phyloP scores from a whole-genome alignment of 2,797 vertebrate genomes.

The Xenopus petersii region DNA sequence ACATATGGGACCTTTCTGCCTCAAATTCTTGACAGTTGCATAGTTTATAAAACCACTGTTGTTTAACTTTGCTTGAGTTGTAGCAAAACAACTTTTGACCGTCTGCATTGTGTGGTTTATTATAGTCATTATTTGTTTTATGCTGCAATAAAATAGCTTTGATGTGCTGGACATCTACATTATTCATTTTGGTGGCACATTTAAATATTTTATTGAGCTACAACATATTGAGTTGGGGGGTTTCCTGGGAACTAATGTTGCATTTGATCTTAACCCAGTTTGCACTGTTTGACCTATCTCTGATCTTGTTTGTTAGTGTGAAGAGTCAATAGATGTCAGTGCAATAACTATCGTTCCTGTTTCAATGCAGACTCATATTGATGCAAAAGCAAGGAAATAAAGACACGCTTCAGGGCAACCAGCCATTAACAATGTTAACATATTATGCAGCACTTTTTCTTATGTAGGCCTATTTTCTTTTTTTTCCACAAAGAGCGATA shows the following conservation, averaged over 20 bases:
- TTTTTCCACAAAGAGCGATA: not conserved
- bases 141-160: no score
- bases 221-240: no score
- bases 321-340: constrained; percentile 46
- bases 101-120: no score
- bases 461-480: constrained; percentile 3
- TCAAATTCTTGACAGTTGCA: no score
- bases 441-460: constrained; percentile 8
- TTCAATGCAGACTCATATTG: constrained; percentile 40
- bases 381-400: constrained; percentile 38
- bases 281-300: constrained; percentile 41
- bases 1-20: no score
- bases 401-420: constrained; percentile 32
- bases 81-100: no score
- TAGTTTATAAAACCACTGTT: no score
- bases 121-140: no score
- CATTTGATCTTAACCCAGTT: constrained; percentile 35
- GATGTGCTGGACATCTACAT: no score
- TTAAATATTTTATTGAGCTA: no score
- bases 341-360: constrained; percentile 42
- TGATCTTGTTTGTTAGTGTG: constrained; percentile 38
- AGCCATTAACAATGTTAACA: constrained; percentile 27
- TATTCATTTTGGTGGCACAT: no score
- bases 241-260: not conserved
- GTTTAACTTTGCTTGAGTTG: no score